A percentile compares a stretch with the other conserved stretches of the same genome.
Evolutionary conservation across 2,888 invertebrate species (phyloP).

Genomic region (Masnerella sp.): DNA sequence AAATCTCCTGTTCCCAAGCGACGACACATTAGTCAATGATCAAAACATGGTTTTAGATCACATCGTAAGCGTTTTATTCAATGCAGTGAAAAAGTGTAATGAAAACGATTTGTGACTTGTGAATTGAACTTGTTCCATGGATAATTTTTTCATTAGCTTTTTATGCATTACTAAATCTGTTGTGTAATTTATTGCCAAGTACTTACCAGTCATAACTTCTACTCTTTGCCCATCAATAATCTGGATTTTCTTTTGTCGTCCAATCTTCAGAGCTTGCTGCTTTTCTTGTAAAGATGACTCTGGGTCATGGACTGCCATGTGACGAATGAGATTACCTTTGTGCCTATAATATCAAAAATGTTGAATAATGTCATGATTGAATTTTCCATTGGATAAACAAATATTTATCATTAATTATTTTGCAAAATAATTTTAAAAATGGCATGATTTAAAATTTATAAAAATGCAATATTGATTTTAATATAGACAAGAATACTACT

Average conservation of each 20-base stretch:
- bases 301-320: constrained; percentile 94
- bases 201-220: constrained; percentile 76
- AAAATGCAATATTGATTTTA: no score
- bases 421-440: no score
- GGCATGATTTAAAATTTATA: no score
- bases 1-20: constrained; percentile 60
- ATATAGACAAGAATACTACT: no score
- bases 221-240: constrained; percentile 80
- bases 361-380: no score
- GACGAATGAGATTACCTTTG: constrained; percentile 94
- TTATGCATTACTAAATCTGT: constrained; percentile 69
- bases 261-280: constrained; percentile 86
- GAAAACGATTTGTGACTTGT: constrained; percentile 2
- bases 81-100: constrained; percentile 11
- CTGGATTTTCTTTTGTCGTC: constrained; percentile 87
- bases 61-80: constrained; percentile 70
- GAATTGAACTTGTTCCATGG: neutral
- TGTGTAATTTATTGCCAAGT: no score
- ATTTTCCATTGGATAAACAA: no score
- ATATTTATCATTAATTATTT: no score
- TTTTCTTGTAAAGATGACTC: constrained; percentile 87
- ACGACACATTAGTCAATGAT: constrained; percentile 74
- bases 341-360: no score
- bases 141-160: constrained; percentile 23
- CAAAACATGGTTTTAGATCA: constrained; percentile 67